Conservation (phyloP, 2,888 invertebrate species). For the Acronicta alni region DNA sequence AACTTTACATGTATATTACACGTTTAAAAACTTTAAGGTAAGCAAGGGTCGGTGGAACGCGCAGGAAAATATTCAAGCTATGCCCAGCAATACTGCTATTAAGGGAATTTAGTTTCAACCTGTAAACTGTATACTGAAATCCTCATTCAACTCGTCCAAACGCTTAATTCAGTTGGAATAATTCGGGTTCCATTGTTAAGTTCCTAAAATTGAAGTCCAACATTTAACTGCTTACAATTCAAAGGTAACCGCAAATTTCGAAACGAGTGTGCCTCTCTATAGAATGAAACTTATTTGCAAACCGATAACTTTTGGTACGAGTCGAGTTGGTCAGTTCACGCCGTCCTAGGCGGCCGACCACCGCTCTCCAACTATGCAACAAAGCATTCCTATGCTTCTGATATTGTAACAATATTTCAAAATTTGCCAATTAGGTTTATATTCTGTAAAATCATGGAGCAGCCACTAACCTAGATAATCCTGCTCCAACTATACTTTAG, state of each 20-base stretch:
- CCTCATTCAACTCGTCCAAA: constrained; percentile 83
- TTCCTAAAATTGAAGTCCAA: constrained; percentile 86
- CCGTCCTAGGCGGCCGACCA: constrained; percentile 69
- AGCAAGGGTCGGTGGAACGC: constrained; percentile 61
- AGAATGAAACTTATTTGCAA: constrained; percentile 86
- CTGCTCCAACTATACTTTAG: constrained; percentile 12
- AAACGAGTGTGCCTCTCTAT: constrained; percentile 84
- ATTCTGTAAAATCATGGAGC: constrained; percentile 32
- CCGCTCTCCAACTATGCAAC: constrained; percentile 75
- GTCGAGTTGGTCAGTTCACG: constrained; percentile 77
- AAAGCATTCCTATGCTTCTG: constrained; percentile 74
- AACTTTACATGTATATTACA: constrained; percentile 45
- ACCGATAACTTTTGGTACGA: constrained; percentile 84
- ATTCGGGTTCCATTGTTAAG: constrained; percentile 87
- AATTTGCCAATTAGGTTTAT: constrained; percentile 50
- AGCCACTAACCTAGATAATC: constrained; percentile 9
- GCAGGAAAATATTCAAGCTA: constrained; percentile 71
- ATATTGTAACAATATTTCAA: constrained; percentile 65
- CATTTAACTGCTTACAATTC: constrained; percentile 88
- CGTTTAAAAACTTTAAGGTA: constrained; percentile 62
- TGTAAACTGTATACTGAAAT: constrained; percentile 83
- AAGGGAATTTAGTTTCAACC: constrained; percentile 82
- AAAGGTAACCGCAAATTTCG: constrained; percentile 88
- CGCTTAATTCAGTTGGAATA: constrained; percentile 86
- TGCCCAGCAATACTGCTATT: constrained; percentile 73